Evolutionary conservation across 1,140 invertebrate species (phyloP).

Genomic region (Sycophaga agraensis): DNA sequence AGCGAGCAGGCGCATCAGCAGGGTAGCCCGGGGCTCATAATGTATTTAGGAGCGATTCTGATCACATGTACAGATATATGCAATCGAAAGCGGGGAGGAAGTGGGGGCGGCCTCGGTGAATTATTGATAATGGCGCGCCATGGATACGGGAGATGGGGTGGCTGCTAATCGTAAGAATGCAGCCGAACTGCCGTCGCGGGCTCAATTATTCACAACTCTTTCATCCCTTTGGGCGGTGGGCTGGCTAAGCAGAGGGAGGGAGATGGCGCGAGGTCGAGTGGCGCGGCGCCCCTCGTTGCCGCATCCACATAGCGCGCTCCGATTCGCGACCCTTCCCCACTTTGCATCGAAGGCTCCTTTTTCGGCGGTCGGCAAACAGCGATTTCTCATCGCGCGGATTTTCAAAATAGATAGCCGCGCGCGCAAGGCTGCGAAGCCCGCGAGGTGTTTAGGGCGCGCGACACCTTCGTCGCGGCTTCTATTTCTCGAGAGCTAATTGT

Average conservation of each 20-base stretch:
- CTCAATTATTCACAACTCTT: conserved; percentile 48
- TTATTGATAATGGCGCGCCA: conserved; percentile 47
- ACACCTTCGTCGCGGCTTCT: too few relatives aligned
- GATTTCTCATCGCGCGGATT: conserved; percentile 16
- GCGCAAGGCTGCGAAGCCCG: background rate
- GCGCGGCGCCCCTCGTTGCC: conserved; percentile 11
- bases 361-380: conserved; percentile 12
- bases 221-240: conserved; percentile 44
- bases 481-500: too few relatives aligned
- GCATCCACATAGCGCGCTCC: background rate
- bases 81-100: conserved; percentile 45
- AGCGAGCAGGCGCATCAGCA: too few relatives aligned
- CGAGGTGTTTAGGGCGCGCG: too few relatives aligned
- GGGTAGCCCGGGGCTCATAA: background rate
- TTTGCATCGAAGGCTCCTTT: conserved; percentile 11
- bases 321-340: background rate
- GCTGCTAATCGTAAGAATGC: conserved; percentile 52
- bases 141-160: conserved; percentile 47
- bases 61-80: conserved; percentile 34
- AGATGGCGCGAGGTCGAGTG: too few relatives aligned
- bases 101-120: conserved; percentile 36
- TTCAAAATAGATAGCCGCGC: conserved; percentile 4
- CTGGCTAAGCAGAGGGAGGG: too few relatives aligned
- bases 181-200: conserved; percentile 39
- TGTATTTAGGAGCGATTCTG: background rate